Conservation (phyloP, 2,113 vertebrate genomes). For the Vidua chalybeata region DNA sequence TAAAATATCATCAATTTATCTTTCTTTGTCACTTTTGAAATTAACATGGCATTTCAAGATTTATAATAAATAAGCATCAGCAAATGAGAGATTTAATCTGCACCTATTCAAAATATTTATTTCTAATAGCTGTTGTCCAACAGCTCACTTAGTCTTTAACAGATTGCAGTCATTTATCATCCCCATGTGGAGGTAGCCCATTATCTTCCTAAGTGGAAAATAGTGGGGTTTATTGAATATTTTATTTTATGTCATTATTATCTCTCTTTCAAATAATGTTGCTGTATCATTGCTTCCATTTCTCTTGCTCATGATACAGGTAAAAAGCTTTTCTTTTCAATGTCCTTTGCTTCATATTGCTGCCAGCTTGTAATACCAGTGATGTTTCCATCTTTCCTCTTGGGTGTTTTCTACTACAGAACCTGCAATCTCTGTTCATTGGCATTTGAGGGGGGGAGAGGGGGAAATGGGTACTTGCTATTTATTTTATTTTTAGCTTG, state of each 20-base stretch:
- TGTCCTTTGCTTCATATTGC: neutral
- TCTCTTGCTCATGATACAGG: neutral
- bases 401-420: neutral
- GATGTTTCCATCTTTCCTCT: neutral
- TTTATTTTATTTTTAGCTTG: neutral
- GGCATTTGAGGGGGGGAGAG: neutral
- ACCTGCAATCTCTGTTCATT: neutral
- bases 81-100: neutral
- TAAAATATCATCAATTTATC: neutral
- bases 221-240: neutral
- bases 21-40: neutral
- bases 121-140: conserved; percentile 2
- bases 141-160: neutral
- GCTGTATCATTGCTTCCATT: neutral
- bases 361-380: neutral
- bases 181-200: neutral
- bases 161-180: neutral
- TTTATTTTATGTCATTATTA: neutral
- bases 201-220: conserved; percentile 19
- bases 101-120: neutral
- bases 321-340: neutral
- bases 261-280: neutral
- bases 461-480: neutral
- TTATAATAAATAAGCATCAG: neutral
- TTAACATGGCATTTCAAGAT: neutral